A percentile compares a stretch with the other conserved stretches of the same genome.
phyloP scores from a whole-genome alignment of 1,140 invertebrate genomes.

The Tetragonula clypearis region DNA sequence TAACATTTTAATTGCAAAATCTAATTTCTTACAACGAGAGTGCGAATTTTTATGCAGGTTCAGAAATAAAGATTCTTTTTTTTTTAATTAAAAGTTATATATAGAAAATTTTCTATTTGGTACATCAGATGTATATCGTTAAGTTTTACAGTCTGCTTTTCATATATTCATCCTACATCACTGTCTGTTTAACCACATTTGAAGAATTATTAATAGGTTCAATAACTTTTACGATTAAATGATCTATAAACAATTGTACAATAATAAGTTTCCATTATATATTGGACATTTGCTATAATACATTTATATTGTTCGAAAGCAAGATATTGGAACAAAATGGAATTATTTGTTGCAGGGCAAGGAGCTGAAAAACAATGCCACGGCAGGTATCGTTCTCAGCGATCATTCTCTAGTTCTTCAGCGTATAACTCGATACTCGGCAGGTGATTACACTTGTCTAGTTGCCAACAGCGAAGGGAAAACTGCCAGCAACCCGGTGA shows the following conservation, averaged over 20 bases:
- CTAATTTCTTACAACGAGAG: too few species aligned
- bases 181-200: not conserved
- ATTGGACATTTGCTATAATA: too few species aligned
- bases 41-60: too few species aligned
- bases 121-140: too few species aligned
- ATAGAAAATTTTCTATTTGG: too few species aligned
- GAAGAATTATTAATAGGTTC: not conserved
- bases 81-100: too few species aligned
- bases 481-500: slow-evolving; percentile 90
- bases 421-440: slow-evolving; percentile 88
- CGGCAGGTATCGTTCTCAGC: slow-evolving; percentile 89
- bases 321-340: not conserved
- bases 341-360: slow-evolving; percentile 83
- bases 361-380: slow-evolving; percentile 90
- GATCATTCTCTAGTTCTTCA: slow-evolving; percentile 92
- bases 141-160: too few species aligned
- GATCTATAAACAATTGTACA: not conserved
- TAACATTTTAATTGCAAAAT: too few species aligned
- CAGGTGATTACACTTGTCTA: slow-evolving; percentile 91
- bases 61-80: too few species aligned
- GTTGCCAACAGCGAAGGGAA: slow-evolving; percentile 92
- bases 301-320: not conserved
- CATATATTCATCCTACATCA: too few species aligned
- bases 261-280: not conserved
- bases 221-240: not conserved